Evolutionary conservation across 2,797 vertebrate species (phyloP).

Genomic region (Rhinatrema bivittatum): DNA sequence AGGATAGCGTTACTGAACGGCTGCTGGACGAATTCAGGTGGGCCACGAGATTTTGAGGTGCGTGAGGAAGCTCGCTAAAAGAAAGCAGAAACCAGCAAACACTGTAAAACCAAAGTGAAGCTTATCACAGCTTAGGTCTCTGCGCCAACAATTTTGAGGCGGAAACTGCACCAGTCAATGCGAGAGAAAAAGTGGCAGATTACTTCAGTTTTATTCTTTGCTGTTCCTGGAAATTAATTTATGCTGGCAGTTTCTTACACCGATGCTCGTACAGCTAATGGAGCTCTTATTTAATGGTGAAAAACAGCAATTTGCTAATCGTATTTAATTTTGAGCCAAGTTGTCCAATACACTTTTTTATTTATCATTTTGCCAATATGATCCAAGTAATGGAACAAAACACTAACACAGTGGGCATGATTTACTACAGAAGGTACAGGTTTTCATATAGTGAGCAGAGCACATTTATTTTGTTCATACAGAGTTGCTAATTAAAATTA

Average conservation of each 20-base stretch:
- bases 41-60: constrained; percentile 83
- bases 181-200: constrained; percentile 5
- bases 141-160: no score
- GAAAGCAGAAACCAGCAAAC: neutral
- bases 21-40: constrained; percentile 67
- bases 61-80: constrained; percentile 83
- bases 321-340: constrained; percentile 14
- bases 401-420: constrained; percentile 10
- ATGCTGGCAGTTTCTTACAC: constrained; percentile 2
- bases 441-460: constrained; percentile 39
- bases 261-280: constrained; percentile 13
- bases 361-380: neutral
- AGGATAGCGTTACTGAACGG: constrained; percentile 76
- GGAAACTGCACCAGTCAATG: no score
- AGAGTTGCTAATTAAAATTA: constrained; percentile 20
- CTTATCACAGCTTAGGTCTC: no score
- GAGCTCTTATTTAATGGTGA: neutral
- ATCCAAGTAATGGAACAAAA: constrained; percentile 13
- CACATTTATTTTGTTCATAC: constrained; percentile 20
- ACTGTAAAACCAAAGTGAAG: constrained; percentile 22
- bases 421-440: constrained; percentile 14
- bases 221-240: neutral
- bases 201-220: neutral
- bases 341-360: constrained; percentile 19
- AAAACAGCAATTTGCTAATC: constrained; percentile 3